Evolutionary conservation across 1,140 invertebrate species (phyloP).

Genomic region (Diabrotica virgifera): DNA sequence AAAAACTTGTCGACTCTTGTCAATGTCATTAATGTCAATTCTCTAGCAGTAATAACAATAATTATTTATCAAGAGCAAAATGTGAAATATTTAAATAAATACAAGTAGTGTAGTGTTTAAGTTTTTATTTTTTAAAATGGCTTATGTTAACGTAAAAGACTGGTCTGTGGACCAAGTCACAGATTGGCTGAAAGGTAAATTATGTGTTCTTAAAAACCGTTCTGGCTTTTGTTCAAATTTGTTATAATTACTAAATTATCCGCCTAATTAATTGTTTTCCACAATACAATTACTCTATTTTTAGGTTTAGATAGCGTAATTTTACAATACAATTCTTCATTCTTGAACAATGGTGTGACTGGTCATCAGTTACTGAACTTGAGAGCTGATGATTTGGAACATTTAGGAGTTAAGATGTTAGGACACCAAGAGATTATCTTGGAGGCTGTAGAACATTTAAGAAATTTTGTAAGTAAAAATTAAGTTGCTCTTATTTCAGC

Average conservation of each 20-base stretch:
- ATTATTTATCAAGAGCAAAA: not conserved
- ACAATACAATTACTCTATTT: conserved; percentile 21
- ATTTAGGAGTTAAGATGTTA: conserved; percentile 77
- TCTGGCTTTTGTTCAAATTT: not conserved
- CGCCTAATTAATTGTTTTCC: no score
- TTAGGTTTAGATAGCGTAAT: conserved; percentile 80
- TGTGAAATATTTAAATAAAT: not conserved
- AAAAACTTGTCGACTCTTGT: conserved; percentile 3
- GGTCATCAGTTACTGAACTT: conserved; percentile 80
- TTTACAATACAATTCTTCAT: conserved; percentile 75
- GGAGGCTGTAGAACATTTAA: conserved; percentile 84
- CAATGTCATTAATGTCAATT: conserved; percentile 1
- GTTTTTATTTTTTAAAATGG: conserved; percentile 54
- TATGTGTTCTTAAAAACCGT: not conserved
- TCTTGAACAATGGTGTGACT: conserved; percentile 76
- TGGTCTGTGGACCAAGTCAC: conserved; percentile 92
- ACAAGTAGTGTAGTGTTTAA: not conserved
- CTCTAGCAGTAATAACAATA: not conserved
- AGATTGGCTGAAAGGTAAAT: conserved; percentile 85
- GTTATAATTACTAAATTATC: conserved; percentile 11
- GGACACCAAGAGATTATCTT: conserved; percentile 91
- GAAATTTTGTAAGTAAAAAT: conserved; percentile 72
- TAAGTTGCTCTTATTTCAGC: no score
- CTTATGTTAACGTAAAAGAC: conserved; percentile 85
- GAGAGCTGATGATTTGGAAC: conserved; percentile 80